Base-by-base conservation (phyloP, 2,888 invertebrate species). In the Xylota sylvarum region DNA sequence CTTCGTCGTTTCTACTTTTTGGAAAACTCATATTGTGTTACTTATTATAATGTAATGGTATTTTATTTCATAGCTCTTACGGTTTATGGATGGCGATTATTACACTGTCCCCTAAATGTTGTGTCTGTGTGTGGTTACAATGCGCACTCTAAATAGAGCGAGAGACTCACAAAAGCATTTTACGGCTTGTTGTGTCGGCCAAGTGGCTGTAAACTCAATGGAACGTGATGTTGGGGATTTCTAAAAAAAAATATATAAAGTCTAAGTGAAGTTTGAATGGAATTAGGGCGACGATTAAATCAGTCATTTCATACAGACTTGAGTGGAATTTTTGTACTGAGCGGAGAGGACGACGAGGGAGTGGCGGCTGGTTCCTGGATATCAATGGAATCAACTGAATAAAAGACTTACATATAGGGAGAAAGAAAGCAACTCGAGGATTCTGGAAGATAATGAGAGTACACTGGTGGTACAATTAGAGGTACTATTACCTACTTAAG, bases 31-130 rank as follows among this genome's bases (percentile, higher is more conserved):
- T 82, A 76, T 81, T 72, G 50, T 55, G 56, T 81, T 77, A 67
- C 72, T 67, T 67, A 56, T 72, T 82, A 78, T 69, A 81, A 73
- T 81, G 85, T 62, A 77, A 73, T 60, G 37, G 67, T 86, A 46
- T 77, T 86, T 77, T 43, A 77, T 81, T 72, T 77, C 77, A 73
- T 52, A 50, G 72, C 67, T 73, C 37, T 67, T 58, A 37, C 19
- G 30, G n/a, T 76, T 48, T 43, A 67, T 58, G 73, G 60, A 40
- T 14, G 67, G 23, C 76, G 64, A 77, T 82, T 70, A 77, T 64
- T 35, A 73, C 64, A 52, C 43, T 48, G 62, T 43, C 64, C 62
- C 46, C 27, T 62, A 30, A 40, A 27, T 17, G 43, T 69, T 35
- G 30, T 74, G 56, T 56, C 35, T 46, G 55, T 56, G 17, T 30